Percentiles rank a stretch among this genome's conserved stretches.
phyloP scores from a whole-genome alignment of 2,888 invertebrate species.

The Electrophaes corylata region DNA sequence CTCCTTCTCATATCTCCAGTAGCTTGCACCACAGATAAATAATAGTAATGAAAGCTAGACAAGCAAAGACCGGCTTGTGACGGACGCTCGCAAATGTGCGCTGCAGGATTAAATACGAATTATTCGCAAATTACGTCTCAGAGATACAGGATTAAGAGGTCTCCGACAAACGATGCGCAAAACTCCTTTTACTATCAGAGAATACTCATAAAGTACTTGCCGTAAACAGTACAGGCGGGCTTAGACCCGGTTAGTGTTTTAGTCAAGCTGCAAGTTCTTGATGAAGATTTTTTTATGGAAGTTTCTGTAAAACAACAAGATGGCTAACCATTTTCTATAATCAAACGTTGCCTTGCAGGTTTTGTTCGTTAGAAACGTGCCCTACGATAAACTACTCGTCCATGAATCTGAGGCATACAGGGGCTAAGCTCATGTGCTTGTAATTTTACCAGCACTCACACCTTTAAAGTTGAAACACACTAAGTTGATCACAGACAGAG shows the following conservation, averaged over 20 bases:
- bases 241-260: background rate
- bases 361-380: too few species aligned
- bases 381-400: too few species aligned
- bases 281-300: too few species aligned
- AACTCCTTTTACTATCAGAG: background rate
- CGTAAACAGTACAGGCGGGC: background rate
- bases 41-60: slow-evolving; percentile 32
- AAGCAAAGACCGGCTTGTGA: slow-evolving; percentile 27
- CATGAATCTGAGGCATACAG: too few species aligned
- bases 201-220: background rate
- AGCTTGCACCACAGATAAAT: slow-evolving; percentile 9
- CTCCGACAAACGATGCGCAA: background rate
- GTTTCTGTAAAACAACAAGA: too few species aligned
- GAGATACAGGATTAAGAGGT: slow-evolving; percentile 1
- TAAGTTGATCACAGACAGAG: too few species aligned
- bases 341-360: too few species aligned
- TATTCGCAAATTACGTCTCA: slow-evolving; percentile 24
- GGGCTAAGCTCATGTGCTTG: too few species aligned
- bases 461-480: too few species aligned
- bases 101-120: slow-evolving; percentile 27
- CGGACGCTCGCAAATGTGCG: slow-evolving; percentile 26
- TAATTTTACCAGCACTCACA: too few species aligned
- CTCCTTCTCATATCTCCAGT: background rate
- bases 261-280: background rate
- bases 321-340: too few species aligned